phyloP scores from a whole-genome alignment of 2,888 invertebrate genomes.

The Ypsolopha sequella region DNA sequence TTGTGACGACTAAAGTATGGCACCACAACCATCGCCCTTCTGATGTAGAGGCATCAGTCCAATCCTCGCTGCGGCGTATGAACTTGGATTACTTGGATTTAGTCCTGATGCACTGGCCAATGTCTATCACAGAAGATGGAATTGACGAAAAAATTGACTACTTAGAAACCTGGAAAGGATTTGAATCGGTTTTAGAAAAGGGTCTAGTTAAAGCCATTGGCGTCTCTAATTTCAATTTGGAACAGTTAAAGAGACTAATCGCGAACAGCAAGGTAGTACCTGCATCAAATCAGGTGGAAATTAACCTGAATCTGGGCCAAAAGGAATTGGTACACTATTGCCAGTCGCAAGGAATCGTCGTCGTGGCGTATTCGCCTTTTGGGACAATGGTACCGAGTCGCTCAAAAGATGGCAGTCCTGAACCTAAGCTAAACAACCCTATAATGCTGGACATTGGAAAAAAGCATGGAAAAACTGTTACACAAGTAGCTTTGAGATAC shows the following conservation, averaged over 20 bases:
- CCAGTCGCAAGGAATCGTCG: constrained; percentile 64
- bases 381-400: constrained; percentile 61
- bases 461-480: neutral
- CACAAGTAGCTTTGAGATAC: neutral
- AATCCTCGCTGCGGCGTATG: constrained; percentile 34
- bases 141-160: constrained; percentile 76
- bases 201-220: too few species aligned
- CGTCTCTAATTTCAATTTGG: constrained; percentile 31
- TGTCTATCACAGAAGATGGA: constrained; percentile 44
- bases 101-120: constrained; percentile 52
- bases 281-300: constrained; percentile 14
- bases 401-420: neutral
- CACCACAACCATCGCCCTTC: constrained; percentile 24
- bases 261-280: constrained; percentile 72
- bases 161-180: constrained; percentile 79
- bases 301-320: too few species aligned
- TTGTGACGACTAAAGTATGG: too few species aligned
- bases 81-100: constrained; percentile 45
- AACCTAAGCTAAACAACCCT: neutral
- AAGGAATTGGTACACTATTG: constrained; percentile 62
- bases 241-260: constrained; percentile 77
- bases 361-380: constrained; percentile 77
- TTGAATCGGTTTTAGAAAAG: constrained; percentile 62
- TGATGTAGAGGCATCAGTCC: constrained; percentile 41
- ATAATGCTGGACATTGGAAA: neutral